These are phyloP conservation scores for Dreissena rostriformis DNA, from an alignment of 1,140 invertebrate species.

Conservation along the genomic window DNA sequence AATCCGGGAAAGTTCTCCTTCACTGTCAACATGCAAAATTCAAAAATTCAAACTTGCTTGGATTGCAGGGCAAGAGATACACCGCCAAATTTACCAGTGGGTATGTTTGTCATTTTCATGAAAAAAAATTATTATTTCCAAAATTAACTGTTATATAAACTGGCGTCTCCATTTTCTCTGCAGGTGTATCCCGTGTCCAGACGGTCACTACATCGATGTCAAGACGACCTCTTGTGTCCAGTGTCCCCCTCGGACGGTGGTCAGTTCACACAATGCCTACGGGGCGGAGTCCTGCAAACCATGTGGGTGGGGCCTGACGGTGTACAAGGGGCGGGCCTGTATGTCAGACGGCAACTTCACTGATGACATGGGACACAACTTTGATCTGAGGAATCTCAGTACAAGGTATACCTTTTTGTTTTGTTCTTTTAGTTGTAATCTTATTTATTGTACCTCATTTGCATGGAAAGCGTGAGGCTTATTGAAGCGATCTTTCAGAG, in stretches of 20 bases:
- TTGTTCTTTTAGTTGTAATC: too few relatives aligned
- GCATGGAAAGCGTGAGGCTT: too few relatives aligned
- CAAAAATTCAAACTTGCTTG: too few relatives aligned
- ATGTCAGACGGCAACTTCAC: slow-evolving; percentile 74
- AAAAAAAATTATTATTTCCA: too few relatives aligned
- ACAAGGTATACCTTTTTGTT: slow-evolving; percentile 42
- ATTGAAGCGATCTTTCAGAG: too few relatives aligned
- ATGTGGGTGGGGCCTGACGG: slow-evolving; percentile 82
- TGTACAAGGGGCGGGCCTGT: slow-evolving; percentile 70
- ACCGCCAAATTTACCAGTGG: too few relatives aligned
- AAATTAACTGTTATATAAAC: too few relatives aligned
- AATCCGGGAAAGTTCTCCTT: too few relatives aligned
- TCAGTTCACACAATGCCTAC: slow-evolving; percentile 81
- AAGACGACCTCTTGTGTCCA: slow-evolving; percentile 72
- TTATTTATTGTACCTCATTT: too few relatives aligned
- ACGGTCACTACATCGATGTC: slow-evolving; percentile 82
- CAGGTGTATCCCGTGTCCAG: slow-evolving; percentile 84
- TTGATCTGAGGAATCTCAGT: slow-evolving; percentile 79
- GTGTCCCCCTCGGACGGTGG: slow-evolving; percentile 83
- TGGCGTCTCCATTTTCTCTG: slow-evolving; percentile 6
- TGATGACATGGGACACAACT: slow-evolving; percentile 73
- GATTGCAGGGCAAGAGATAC: too few relatives aligned
- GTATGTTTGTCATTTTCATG: too few relatives aligned
- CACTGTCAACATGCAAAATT: too few relatives aligned
- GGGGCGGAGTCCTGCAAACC: slow-evolving; percentile 82